Base-by-base conservation (phyloP, 2,888 invertebrate genomes). In the Neocrepidodera transversa region DNA sequence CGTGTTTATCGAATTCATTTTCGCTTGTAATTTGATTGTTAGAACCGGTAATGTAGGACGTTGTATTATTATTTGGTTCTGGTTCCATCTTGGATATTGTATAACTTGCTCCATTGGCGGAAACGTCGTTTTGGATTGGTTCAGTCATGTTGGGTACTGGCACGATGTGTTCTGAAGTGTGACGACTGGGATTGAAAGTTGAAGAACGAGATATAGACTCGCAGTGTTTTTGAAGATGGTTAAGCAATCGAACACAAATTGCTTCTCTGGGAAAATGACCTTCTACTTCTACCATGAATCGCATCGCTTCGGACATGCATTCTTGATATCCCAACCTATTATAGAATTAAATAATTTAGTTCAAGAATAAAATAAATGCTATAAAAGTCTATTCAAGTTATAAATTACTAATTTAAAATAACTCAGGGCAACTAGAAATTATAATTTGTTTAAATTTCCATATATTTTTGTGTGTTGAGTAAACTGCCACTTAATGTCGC, bases 301-400 rank as follows among this genome's bases (percentile, higher is more conserved):
- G 87, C 82, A 95, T 88, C 1, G 92, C 89, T 78, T 97, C 96
- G 51, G 91, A 89, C 75, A 93, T 86, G 68, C 96, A 96, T 78
- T 95, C 96, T 75, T 92, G 92, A 81, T 90, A 97, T 1, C 97
- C 97, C 13, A 92, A 85, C 54, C 90, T 78, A 56, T n/a, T n/a
- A n/a, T n/a, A n/a, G n/a, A n/a, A n/a, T n/a, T n/a, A n/a, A n/a
- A n/a, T n/a, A n/a, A n/a, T n/a, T n/a, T n/a, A n/a, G n/a, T n/a
- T n/a, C n/a, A n/a, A n/a, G n/a, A n/a, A n/a, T n/a, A n/a, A n/a
- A n/a, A n/a, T n/a, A n/a, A n/a, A n/a, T n/a, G n/a, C n/a, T n/a
- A n/a, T n/a, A n/a, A n/a, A n/a, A n/a, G n/a, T n/a, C n/a, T n/a
- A n/a, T n/a, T n/a, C n/a, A n/a, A n/a, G n/a, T n/a, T n/a, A n/a